A percentile compares a stretch with the other conserved stretches of the same genome.
These are phyloP conservation scores for Poecilus cupreus DNA, from an alignment of 2,888 invertebrate genomes.

Conservation along the genomic window DNA sequence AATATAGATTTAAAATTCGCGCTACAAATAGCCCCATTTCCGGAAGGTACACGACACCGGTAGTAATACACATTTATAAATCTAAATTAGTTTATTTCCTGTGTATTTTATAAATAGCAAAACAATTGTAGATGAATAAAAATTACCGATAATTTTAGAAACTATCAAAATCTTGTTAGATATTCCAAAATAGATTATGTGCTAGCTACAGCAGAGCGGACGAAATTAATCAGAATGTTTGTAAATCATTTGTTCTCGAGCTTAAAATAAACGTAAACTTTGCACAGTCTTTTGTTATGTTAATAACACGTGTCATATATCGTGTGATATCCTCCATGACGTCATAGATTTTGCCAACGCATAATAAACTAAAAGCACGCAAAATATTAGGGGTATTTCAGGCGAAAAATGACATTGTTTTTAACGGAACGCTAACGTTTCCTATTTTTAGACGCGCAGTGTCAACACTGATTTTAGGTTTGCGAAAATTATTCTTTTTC, in stretches of 20 bases:
- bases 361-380: conserved; percentile 41
- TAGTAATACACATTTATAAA: neutral
- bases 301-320: conserved; percentile 20
- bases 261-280: conserved; percentile 23
- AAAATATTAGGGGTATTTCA: conserved; percentile 35
- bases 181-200: neutral
- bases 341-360: neutral
- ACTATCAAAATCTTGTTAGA: neutral
- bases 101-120: neutral
- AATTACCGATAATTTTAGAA: conserved; percentile 7
- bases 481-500: neutral
- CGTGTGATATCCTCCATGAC: neutral
- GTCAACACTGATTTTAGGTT: neutral
- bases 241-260: conserved; percentile 30
- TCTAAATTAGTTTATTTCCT: neutral
- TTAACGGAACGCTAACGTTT: neutral
- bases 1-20: conserved; percentile 24
- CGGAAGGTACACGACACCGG: neutral
- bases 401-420: conserved; percentile 21
- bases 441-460: conserved; percentile 25
- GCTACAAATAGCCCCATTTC: conserved; percentile 35
- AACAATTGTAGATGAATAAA: neutral
- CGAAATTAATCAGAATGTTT: conserved; percentile 29
- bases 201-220: neutral
- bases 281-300: conserved; percentile 12